Percentiles rank a stretch among this genome's conserved stretches.
phyloP scores from a whole-genome alignment of 2,888 invertebrate genomes.

The Brachyptera putata region DNA sequence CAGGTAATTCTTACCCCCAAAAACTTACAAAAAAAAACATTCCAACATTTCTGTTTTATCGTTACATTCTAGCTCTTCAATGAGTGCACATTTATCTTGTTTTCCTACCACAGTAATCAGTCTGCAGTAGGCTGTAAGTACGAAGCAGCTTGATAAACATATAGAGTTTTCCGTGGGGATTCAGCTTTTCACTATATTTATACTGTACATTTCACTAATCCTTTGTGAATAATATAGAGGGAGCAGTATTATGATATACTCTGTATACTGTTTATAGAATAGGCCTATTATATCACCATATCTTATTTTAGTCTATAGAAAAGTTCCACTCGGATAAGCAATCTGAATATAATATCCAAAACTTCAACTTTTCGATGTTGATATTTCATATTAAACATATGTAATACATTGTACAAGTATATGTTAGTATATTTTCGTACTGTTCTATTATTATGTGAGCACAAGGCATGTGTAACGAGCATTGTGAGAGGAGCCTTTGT shows the following conservation, averaged over 20 bases:
- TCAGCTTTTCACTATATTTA: not conserved
- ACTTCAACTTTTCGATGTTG: slow-evolving; percentile 2
- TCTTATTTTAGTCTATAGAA: slow-evolving; percentile 11
- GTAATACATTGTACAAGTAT: not conserved
- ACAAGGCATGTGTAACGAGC: not conserved
- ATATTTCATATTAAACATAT: not conserved
- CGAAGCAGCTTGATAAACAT: too few relatives aligned
- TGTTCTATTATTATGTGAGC: slow-evolving; percentile 1
- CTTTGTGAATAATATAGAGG: slow-evolving; percentile 15
- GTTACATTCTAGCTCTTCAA: too few relatives aligned
- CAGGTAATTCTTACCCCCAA: too few relatives aligned
- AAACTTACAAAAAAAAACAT: too few relatives aligned
- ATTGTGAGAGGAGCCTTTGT: slow-evolving; percentile 11
- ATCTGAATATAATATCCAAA: slow-evolving; percentile 11
- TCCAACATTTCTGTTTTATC: too few relatives aligned
- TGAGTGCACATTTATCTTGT: too few relatives aligned
- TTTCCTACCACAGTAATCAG: too few relatives aligned
- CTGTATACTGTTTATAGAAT: not conserved
- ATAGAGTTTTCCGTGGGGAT: slow-evolving; percentile 5
- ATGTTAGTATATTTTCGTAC: slow-evolving; percentile 17
- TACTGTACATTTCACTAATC: too few relatives aligned
- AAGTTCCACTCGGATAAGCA: slow-evolving; percentile 10
- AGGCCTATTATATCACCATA: slow-evolving; percentile 6
- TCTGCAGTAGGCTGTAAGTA: too few relatives aligned
- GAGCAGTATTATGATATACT: too few relatives aligned